Percentiles rank a stretch among this genome's conserved stretches.
phyloP scores from a whole-genome alignment of 2,113 vertebrate genomes.

The Larimichthys polyactis region DNA sequence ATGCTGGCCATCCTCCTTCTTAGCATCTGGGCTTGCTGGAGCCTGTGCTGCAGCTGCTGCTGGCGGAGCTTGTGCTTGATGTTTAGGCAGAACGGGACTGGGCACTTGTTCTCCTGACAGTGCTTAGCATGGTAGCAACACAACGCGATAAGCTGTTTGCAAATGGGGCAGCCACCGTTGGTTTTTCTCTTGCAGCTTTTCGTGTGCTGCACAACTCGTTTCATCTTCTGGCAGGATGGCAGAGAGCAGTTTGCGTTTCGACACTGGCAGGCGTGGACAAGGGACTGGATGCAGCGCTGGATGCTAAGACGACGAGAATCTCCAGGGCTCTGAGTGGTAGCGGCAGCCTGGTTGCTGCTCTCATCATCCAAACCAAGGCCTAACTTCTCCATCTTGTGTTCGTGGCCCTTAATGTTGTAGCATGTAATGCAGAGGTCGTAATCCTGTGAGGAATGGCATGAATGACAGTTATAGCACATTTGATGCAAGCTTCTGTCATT shows the following conservation, averaged over 20 bases:
- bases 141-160: conserved; percentile 97
- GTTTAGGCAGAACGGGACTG: conserved; percentile 98
- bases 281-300: conserved; percentile 98
- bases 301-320: conserved; percentile 97
- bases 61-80: conserved; percentile 99
- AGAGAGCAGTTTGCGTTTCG: conserved; percentile 97
- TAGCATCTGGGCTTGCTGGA: conserved; percentile 98
- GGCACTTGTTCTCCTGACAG: conserved; percentile 99
- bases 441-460: conserved; percentile 83
- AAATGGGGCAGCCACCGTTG: conserved; percentile 96
- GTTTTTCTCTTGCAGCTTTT: conserved; percentile 98
- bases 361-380: conserved; percentile 97
- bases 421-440: conserved; percentile 98
- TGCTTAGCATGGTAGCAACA: conserved; percentile 99
- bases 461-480: not conserved
- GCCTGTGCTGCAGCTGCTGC: conserved; percentile 96
- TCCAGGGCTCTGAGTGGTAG: conserved; percentile 93
- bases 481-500: not conserved
- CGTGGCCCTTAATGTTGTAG: conserved; percentile 95
- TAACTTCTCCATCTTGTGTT: conserved; percentile 99
- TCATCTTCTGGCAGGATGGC: conserved; percentile 99
- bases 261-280: conserved; percentile 98
- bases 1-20: conserved; percentile 96
- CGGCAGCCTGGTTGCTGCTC: conserved; percentile 91
- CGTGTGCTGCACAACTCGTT: conserved; percentile 97